These are phyloP conservation scores for Nothoprocta perdicaria DNA, from an alignment of 2,113 vertebrate species.

Conservation along the genomic window DNA sequence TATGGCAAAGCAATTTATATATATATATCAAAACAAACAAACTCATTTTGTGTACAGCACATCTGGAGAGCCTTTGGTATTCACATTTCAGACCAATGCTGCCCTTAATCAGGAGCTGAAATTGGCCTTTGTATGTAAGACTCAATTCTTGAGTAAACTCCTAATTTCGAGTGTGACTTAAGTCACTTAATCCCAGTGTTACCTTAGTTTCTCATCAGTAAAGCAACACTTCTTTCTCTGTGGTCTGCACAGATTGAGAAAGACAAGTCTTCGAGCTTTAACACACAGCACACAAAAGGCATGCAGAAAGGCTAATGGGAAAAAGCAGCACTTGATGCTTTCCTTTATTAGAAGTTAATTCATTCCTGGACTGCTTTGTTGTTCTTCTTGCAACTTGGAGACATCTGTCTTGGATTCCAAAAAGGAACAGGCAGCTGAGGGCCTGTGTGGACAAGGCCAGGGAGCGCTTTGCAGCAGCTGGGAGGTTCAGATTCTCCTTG, in stretches of 20 bases:
- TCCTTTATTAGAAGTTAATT: neutral
- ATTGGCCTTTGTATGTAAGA: neutral
- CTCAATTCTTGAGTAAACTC: neutral
- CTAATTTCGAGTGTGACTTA: neutral
- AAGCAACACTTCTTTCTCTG: neutral
- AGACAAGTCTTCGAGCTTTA: neutral
- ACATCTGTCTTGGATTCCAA: neutral
- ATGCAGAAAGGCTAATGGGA: neutral
- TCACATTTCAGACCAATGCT: neutral
- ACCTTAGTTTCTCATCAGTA: neutral
- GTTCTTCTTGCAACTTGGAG: neutral
- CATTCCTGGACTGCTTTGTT: neutral
- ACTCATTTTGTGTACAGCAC: neutral
- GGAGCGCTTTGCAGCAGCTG: neutral
- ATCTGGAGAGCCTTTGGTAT: neutral
- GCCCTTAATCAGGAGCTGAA: neutral
- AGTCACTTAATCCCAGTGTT: neutral
- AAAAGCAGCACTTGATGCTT: neutral
- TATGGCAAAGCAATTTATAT: neutral
- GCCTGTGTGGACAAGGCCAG: neutral
- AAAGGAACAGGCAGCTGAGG: constrained; percentile 13
- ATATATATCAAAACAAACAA: neutral
- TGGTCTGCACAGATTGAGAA: neutral
- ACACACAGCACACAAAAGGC: neutral
- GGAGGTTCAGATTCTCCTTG: neutral